Percentiles rank a stretch among this genome's conserved stretches.
Conservation (phyloP, 2,113 vertebrate genomes). For the Jacana jacana region DNA sequence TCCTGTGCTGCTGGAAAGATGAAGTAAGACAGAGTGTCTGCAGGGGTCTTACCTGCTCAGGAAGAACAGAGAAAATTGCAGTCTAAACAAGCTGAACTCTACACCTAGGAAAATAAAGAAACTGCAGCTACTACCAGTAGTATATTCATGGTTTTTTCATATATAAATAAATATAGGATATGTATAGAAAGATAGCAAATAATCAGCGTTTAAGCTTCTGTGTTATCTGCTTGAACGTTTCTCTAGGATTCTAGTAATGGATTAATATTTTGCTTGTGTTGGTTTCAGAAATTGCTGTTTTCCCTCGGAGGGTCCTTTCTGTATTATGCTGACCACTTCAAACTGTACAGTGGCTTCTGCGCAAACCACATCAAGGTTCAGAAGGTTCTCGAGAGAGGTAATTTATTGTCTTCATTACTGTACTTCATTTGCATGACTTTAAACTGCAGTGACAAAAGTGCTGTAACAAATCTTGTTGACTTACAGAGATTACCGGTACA, state of each 20-base stretch:
- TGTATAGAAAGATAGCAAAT: neutral
- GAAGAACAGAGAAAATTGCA: neutral
- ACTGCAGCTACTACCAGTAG: neutral
- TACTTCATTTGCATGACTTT: neutral
- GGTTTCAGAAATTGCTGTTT: slow-evolving; percentile 92
- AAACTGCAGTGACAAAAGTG: neutral
- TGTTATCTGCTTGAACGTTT: neutral
- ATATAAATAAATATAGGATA: neutral
- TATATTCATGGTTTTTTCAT: neutral
- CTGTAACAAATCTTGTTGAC: neutral
- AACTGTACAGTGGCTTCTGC: slow-evolving; percentile 97
- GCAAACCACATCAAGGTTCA: slow-evolving; percentile 98
- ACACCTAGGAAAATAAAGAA: neutral
- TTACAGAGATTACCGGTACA: neutral
- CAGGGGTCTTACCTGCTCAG: neutral
- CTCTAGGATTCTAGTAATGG: neutral
- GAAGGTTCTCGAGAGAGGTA: slow-evolving; percentile 97
- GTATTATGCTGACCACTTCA: slow-evolving; percentile 98
- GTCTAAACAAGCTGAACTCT: neutral
- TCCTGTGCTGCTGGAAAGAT: neutral
- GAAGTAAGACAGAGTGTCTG: neutral
- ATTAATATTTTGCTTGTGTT: neutral
- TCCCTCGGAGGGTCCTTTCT: slow-evolving; percentile 96
- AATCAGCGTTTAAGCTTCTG: neutral
- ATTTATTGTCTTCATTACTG: neutral